These are phyloP conservation scores for Girardia tigrina DNA, from an alignment of 2,888 invertebrate species.

Conservation along the genomic window DNA sequence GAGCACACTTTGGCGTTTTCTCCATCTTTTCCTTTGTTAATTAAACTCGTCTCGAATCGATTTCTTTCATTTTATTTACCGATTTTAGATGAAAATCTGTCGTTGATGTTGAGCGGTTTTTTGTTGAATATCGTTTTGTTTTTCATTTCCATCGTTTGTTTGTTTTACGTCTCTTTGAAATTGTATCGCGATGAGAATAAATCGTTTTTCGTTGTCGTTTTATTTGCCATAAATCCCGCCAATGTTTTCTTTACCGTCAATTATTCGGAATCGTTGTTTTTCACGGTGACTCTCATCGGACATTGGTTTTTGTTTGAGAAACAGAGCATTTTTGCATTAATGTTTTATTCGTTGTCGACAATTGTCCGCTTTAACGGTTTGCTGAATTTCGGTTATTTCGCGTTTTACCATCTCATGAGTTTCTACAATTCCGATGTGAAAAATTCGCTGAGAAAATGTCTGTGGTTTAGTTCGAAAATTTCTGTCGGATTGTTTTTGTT, in stretches of 20 bases:
- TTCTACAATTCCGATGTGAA: neutral
- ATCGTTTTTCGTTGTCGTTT: slow-evolving; percentile 64
- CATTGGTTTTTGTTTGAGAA: slow-evolving; percentile 40
- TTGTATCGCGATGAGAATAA: slow-evolving; percentile 60
- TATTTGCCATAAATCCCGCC: slow-evolving; percentile 84
- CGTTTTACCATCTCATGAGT: neutral
- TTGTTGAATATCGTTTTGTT: slow-evolving; percentile 58
- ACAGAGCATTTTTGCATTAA: slow-evolving; percentile 38
- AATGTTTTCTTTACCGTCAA: slow-evolving; percentile 83
- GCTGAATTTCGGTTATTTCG: slow-evolving; percentile 38
- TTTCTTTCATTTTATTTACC: slow-evolving; percentile 46
- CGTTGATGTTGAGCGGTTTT: slow-evolving; percentile 59
- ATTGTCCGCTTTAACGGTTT: slow-evolving; percentile 50
- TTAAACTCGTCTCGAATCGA: slow-evolving; percentile 51
- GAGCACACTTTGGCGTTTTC: slow-evolving; percentile 86
- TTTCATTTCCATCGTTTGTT: slow-evolving; percentile 39
- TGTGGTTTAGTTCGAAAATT: neutral
- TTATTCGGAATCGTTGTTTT: slow-evolving; percentile 77
- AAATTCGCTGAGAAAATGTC: neutral
- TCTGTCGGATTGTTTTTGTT: slow-evolving; percentile 38
- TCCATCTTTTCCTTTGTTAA: slow-evolving; percentile 68
- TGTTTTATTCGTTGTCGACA: slow-evolving; percentile 42
- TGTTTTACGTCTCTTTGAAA: slow-evolving; percentile 40
- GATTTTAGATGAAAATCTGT: slow-evolving; percentile 55
- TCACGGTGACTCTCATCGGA: slow-evolving; percentile 60